phyloP scores from a whole-genome alignment of 1,140 invertebrate species.

The Lasioglossum baleicum region DNA sequence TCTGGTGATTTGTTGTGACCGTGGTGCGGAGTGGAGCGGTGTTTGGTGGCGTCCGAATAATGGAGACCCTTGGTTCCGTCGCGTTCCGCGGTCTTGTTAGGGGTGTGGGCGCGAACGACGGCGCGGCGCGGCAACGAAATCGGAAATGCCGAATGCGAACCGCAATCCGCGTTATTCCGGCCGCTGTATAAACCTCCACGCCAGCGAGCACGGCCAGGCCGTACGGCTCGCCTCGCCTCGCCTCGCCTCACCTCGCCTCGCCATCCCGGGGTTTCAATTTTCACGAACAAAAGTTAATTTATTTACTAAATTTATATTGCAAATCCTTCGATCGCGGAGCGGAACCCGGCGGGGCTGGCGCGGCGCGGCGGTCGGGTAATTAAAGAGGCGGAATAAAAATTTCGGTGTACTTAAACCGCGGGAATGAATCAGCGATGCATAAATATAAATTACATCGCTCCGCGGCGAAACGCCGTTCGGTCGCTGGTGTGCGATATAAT shows the following conservation, averaged over 20 bases:
- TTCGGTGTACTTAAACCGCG: conserved; percentile 60
- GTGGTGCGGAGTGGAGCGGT: too few relatives aligned
- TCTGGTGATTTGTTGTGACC: neutral
- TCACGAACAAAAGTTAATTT: conserved; percentile 63
- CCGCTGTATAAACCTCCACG: conserved; percentile 38
- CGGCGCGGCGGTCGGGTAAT: conserved; percentile 54
- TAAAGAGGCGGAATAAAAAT: conserved; percentile 61
- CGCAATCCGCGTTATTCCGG: conserved; percentile 49
- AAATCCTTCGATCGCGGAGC: conserved; percentile 52
- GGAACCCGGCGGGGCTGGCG: neutral
- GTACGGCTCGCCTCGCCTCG: neutral
- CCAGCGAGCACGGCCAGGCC: too few relatives aligned
- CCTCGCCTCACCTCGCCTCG: neutral
- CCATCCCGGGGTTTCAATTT: conserved; percentile 48
- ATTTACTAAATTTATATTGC: conserved; percentile 63
- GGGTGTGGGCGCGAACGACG: neutral
- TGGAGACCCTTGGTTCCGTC: neutral
- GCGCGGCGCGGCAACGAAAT: conserved; percentile 5
- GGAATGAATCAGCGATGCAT: conserved; percentile 64
- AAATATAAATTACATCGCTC: conserved; percentile 64
- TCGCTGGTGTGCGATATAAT: conserved; percentile 56
- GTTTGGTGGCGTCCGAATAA: too few relatives aligned
- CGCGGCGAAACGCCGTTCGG: conserved; percentile 58
- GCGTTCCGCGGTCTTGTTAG: neutral
- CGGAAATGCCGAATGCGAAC: conserved; percentile 21